Percentiles rank a stretch among this genome's conserved stretches.
These are phyloP conservation scores for Callosobruchus maculatus DNA, from an alignment of 2,888 invertebrate species.

Conservation along the genomic window DNA sequence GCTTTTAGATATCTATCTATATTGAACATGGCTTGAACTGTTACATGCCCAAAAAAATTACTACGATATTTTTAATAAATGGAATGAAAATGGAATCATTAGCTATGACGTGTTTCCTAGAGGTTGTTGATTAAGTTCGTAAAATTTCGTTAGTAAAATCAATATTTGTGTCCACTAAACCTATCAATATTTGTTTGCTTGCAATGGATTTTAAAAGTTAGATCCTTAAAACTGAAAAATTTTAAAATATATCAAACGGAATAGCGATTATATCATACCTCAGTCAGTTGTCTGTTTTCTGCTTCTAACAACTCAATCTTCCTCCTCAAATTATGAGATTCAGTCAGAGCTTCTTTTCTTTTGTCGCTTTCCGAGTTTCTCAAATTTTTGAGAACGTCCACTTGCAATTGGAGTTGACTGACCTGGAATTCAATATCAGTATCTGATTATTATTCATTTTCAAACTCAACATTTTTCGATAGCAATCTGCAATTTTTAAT, in stretches of 20 bases:
- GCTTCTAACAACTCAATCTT: conserved; percentile 23
- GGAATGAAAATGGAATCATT: no score
- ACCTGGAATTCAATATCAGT: conserved; percentile 41
- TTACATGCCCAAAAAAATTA: no score
- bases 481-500: no score
- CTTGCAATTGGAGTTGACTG: conserved; percentile 54
- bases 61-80: no score
- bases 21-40: no score
- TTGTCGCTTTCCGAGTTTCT: conserved; percentile 55
- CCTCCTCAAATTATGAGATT: conserved; percentile 22
- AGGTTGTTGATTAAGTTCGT: no score
- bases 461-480: no score
- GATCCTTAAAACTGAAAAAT: not conserved
- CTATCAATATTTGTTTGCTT: no score
- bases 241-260: no score
- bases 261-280: conserved; percentile 10
- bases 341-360: conserved; percentile 24
- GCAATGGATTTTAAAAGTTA: not conserved
- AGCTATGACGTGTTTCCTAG: no score
- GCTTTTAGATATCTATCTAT: no score
- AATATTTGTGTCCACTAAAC: not conserved
- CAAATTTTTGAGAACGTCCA: conserved; percentile 56
- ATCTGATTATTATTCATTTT: no score
- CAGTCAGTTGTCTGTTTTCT: conserved; percentile 18
- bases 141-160: conserved; percentile 3